A percentile compares a stretch with the other conserved stretches of the same genome.
phyloP scores from a whole-genome alignment of 2,888 invertebrate species.

The Tenthredo scrophulariae region DNA sequence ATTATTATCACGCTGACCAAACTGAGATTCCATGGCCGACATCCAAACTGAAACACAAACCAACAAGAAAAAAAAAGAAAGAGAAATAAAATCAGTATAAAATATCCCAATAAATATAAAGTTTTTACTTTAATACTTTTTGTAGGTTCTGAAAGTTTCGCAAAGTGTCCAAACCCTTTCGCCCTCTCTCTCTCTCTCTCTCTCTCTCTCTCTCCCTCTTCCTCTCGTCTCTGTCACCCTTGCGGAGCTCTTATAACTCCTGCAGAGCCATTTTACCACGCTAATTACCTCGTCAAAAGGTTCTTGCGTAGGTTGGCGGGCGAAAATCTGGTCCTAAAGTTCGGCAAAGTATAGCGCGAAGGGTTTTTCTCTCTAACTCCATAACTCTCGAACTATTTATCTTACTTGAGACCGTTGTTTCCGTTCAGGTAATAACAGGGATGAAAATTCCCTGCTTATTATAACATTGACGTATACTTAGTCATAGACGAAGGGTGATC shows the following conservation, averaged over 20 bases:
- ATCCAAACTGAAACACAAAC: constrained; percentile 76
- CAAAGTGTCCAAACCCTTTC: constrained; percentile 2
- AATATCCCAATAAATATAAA: no score
- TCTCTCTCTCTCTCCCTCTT: background rate
- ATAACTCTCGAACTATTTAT: background rate
- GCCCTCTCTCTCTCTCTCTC: background rate
- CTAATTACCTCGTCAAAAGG: constrained; percentile 64
- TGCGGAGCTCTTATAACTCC: background rate
- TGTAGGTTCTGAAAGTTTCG: background rate
- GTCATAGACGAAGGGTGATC: background rate
- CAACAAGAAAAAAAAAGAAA: background rate
- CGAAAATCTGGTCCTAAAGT: constrained; percentile 64
- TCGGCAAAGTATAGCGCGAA: constrained; percentile 56
- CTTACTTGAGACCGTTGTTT: background rate
- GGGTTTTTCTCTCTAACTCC: background rate
- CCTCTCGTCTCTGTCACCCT: background rate
- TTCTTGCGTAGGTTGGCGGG: constrained; percentile 59
- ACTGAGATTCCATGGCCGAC: constrained; percentile 86
- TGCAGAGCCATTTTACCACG: constrained; percentile 44
- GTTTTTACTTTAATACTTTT: no score
- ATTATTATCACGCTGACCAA: constrained; percentile 83
- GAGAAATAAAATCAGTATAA: constrained; percentile 6
- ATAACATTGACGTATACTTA: no score
- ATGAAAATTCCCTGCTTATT: background rate
- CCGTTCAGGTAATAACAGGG: background rate